Evolutionary conservation across 2,797 vertebrate species (phyloP), one percentile per base, ranked within the genome.

Genomic region (Catostomus latipinnis): DNA sequence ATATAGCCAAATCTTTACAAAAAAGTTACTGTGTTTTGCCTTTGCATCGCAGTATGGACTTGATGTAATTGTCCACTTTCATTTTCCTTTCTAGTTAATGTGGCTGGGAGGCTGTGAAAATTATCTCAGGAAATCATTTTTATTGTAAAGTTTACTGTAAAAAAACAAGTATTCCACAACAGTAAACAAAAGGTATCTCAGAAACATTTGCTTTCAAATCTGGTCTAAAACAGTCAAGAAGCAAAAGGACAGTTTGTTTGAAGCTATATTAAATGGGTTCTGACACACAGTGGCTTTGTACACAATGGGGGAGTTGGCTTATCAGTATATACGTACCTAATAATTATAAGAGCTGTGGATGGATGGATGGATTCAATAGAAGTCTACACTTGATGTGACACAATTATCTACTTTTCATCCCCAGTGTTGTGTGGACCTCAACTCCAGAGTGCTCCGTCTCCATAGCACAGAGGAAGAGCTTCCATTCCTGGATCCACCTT

Each of bases 361-460:
- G 16, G 34, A 3, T 9, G 34, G 10, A 65, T 0, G 9, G 48
- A 50, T 34, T 34, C 34, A 3, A 34, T 34, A 4, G 34, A 16
- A 5, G 6, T 9, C 8, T 13, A 69, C 5, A 53, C 48, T 1
- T 8, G 6, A 54, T 61, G 45, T 81, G 22, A 78, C 18, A 6
- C 11, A 75, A 60, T 70, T 46, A 0, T 2, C 46, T 81, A 45
- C 7, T 8, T 53, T 74, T 12, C 61, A 14, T 10, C 62, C 66
- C 80, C 87, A 97, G 97, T 96, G 96, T 90, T 97, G 96, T 87
- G 91, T 98, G 56, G 96, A 98, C 90, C 90, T 98, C 90, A 93
- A 94, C 71, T 90, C 84, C 10, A 91, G 92, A 80, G 92, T 96
- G 72, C 92, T 98, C 87, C 92, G 91, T 78, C 92, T 95, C 82